These are phyloP conservation scores for Paralinhomoeus sp. DNA, from an alignment of 2,888 invertebrate species.

Conservation along the genomic window DNA sequence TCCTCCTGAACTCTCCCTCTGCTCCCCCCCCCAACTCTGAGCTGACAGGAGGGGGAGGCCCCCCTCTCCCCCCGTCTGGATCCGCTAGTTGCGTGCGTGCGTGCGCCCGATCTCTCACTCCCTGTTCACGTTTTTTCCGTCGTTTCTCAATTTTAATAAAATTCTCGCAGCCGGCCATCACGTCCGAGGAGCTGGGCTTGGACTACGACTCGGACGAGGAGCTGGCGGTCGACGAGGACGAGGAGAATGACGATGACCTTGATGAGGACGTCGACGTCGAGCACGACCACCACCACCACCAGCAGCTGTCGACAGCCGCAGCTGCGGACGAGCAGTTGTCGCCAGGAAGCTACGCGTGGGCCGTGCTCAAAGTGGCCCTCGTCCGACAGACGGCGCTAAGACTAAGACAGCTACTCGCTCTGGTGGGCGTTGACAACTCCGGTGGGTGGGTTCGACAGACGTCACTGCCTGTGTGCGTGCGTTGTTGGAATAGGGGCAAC, in stretches of 20 bases:
- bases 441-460: conserved; percentile 35
- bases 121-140: conserved; percentile 1
- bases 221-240: conserved; percentile 42
- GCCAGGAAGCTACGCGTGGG: conserved; percentile 86
- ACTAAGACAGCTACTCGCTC: conserved; percentile 59
- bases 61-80: too few relatives aligned
- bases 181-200: conserved; percentile 26
- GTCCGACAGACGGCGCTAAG: conserved; percentile 59
- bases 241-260: conserved; percentile 35
- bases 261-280: conserved; percentile 6
- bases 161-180: background rate
- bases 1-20: too few relatives aligned
- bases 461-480: too few relatives aligned
- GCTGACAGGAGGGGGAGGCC: too few relatives aligned
- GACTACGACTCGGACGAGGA: conserved; percentile 54
- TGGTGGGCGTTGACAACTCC: conserved; percentile 67
- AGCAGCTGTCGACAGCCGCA: background rate
- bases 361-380: conserved; percentile 65
- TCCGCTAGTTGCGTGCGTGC: too few relatives aligned
- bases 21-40: too few relatives aligned
- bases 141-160: background rate
- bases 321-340: conserved; percentile 47
- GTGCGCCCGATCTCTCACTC: conserved; percentile 1
- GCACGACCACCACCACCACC: background rate
- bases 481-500: too few relatives aligned